A percentile compares a stretch with the other conserved stretches of the same genome.
These are phyloP conservation scores for Euphydryas editha DNA, from an alignment of 2,888 invertebrate species.

Conservation along the genomic window DNA sequence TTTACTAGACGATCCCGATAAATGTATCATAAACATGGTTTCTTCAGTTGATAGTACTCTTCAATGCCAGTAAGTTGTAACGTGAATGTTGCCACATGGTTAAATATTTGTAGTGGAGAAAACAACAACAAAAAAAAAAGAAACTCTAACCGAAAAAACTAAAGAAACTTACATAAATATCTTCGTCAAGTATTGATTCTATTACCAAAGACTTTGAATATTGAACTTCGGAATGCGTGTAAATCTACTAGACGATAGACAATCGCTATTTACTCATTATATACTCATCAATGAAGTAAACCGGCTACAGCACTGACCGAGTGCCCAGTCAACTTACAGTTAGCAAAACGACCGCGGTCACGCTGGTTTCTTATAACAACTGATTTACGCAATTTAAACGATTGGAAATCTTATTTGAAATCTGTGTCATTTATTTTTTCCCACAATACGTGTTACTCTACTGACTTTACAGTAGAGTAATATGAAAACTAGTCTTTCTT, in stretches of 20 bases:
- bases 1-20: too few species aligned
- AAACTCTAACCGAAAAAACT: too few species aligned
- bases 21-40: too few species aligned
- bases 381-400: slow-evolving; percentile 33
- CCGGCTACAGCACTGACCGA: slow-evolving; percentile 19
- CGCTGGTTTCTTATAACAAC: slow-evolving; percentile 31
- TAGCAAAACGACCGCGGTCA: slow-evolving; percentile 32
- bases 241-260: background rate
- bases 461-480: slow-evolving; percentile 12
- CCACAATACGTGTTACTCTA: slow-evolving; percentile 17
- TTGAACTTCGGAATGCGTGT: background rate
- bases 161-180: too few species aligned
- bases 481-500: background rate
- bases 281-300: slow-evolving; percentile 29
- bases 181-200: too few species aligned
- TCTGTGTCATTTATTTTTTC: slow-evolving; percentile 35
- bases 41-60: too few species aligned
- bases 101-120: too few species aligned
- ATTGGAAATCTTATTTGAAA: slow-evolving; percentile 35
- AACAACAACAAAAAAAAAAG: too few species aligned
- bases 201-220: too few species aligned
- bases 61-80: too few species aligned
- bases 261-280: slow-evolving; percentile 20
- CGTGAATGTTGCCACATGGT: too few species aligned
- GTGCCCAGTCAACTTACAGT: slow-evolving; percentile 30